phyloP scores from a whole-genome alignment of 92 coral and sea anemone species.

The Epizoanthus ramosus region DNA sequence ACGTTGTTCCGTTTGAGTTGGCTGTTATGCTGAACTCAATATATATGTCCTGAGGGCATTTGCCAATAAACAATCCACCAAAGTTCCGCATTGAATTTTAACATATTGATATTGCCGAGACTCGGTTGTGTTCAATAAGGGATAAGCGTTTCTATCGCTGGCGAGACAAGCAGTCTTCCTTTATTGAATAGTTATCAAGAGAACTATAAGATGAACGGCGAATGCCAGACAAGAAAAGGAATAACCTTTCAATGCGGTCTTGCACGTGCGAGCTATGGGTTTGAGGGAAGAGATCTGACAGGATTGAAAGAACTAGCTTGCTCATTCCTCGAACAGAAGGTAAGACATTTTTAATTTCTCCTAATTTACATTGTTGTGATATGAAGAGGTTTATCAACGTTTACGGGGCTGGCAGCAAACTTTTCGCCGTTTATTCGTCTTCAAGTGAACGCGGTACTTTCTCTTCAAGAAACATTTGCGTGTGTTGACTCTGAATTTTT shows the following conservation, averaged over 20 bases:
- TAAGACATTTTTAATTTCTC: constrained; percentile 44
- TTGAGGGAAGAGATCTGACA: constrained; percentile 91
- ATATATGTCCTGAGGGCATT: background rate
- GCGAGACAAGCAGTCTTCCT: background rate
- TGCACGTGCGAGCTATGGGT: constrained; percentile 95
- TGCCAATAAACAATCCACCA: constrained; percentile 37
- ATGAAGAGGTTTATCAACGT: background rate
- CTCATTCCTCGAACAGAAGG: constrained; percentile 98
- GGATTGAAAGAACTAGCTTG: constrained; percentile 95
- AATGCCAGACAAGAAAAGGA: constrained; percentile 80
- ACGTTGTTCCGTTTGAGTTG: background rate
- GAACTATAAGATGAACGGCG: constrained; percentile 78
- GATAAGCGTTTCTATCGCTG: background rate
- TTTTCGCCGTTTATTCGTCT: background rate
- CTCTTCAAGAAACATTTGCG: constrained; percentile 8
- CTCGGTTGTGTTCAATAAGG: constrained; percentile 29
- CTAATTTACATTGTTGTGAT: constrained; percentile 24
- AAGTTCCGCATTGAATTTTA: constrained; percentile 40
- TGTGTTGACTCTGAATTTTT: constrained; percentile 17
- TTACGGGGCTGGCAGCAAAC: background rate
- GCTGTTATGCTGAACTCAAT: background rate
- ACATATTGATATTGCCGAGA: constrained; percentile 41
- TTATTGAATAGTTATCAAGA: background rate
- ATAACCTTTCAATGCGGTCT: constrained; percentile 96
- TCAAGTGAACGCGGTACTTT: background rate